Base-by-base conservation (phyloP, 1,140 invertebrate genomes). In the Riptortus pedestris region DNA sequence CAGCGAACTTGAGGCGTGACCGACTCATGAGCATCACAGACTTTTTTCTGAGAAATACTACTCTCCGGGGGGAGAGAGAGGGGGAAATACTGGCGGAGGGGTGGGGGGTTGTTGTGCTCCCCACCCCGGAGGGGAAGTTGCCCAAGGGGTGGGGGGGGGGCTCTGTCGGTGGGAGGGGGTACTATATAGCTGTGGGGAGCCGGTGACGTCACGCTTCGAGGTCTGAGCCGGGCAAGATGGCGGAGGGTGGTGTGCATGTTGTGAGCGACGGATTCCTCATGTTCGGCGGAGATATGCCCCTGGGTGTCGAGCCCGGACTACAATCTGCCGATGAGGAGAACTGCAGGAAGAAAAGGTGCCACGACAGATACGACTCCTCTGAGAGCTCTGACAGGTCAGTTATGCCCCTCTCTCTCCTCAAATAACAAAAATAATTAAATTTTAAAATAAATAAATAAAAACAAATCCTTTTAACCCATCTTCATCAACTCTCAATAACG, bases 381-480 rank as follows among this genome's bases (percentile, higher is more conserved):
- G 88, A 90, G 78, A 90, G 87, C 74, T 89, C 87, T 77, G 88
- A 91, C 85, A 91, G 88, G 88, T 90, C 75, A 80, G 79, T 29
- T 18, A 5, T 22, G 11, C 24, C 18, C 18, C 3, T 61, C 27
- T 22, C 11, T 5, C n/a, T 45, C 33, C n/a, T 29, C 11, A n/a
- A 58, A 43, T 11, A 11, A 11, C n/a, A 43, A 11, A n/a, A n/a
- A n/a, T 43, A 11, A n/a, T 9, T n/a, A 43, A 11, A 11, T n/a
- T 43, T n/a, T n/a, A n/a, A n/a, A n/a, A n/a, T n/a, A n/a, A n/a
- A n/a, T n/a, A n/a, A n/a, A n/a, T n/a, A n/a, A n/a, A n/a, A n/a
- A n/a, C n/a, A n/a, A n/a, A 43, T 43, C 38, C 38, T 43, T n/a
- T n/a, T n/a, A 43, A 43, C 38, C n/a, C 38, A 11, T n/a, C 9